Percentiles rank a stretch among this genome's conserved stretches.
These are phyloP conservation scores for Cynaeus angustus DNA, from an alignment of 2,888 invertebrate genomes.

Conservation along the genomic window DNA sequence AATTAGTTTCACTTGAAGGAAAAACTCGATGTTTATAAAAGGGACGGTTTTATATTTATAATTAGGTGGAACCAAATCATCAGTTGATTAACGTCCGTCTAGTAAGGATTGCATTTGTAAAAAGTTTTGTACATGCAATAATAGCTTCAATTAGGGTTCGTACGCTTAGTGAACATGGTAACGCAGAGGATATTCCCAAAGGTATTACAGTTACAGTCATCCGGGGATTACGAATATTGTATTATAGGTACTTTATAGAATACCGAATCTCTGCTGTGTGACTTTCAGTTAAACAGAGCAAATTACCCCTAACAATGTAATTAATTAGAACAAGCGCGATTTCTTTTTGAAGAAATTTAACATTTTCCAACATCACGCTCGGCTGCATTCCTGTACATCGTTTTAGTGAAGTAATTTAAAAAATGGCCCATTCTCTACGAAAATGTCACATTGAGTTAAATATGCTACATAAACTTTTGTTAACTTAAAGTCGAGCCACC, in stretches of 20 bases:
- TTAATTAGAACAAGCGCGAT: not conserved
- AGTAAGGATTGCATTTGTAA: slow-evolving; percentile 45
- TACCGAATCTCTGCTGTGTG: slow-evolving; percentile 41
- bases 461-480: slow-evolving; percentile 52
- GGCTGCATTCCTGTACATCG: slow-evolving; percentile 50
- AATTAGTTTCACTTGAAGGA: slow-evolving; percentile 20
- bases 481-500: slow-evolving; percentile 29
- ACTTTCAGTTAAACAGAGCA: slow-evolving; percentile 7
- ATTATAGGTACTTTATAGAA: slow-evolving; percentile 57
- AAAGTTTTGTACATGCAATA: slow-evolving; percentile 62
- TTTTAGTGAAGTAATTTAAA: slow-evolving; percentile 61
- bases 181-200: slow-evolving; percentile 61
- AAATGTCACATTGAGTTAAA: slow-evolving; percentile 58
- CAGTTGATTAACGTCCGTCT: slow-evolving; percentile 15
- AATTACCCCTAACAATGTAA: slow-evolving; percentile 4
- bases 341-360: too few species aligned
- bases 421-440: slow-evolving; percentile 55
- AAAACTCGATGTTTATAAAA: not conserved
- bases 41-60: slow-evolving; percentile 23
- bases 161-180: slow-evolving; percentile 66
- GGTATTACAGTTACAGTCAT: slow-evolving; percentile 61
- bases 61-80: slow-evolving; percentile 21
- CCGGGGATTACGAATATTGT: slow-evolving; percentile 65
- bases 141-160: slow-evolving; percentile 63
- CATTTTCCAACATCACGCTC: not conserved